Conservation (phyloP, 2,113 vertebrate species). For the Chaenocephalus aceratus region DNA sequence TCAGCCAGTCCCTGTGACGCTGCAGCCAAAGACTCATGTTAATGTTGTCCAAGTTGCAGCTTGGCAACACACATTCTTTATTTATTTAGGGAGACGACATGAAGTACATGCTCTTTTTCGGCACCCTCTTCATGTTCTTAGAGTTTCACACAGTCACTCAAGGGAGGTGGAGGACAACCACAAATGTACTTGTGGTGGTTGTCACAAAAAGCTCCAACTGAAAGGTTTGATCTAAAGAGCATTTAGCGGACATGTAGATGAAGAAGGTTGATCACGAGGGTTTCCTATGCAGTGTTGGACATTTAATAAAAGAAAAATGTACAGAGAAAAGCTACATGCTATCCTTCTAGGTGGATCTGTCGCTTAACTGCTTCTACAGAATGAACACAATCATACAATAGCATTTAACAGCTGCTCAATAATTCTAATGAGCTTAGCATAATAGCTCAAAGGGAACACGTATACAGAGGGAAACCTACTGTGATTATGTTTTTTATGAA, state of each 20-base stretch:
- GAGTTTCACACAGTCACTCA: constrained; percentile 24
- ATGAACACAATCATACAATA: constrained; percentile 27
- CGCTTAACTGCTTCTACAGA: constrained; percentile 10
- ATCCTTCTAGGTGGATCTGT: constrained; percentile 1
- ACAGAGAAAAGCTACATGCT: background rate
- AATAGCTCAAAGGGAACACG: background rate
- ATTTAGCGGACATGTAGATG: background rate
- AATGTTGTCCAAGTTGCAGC: constrained; percentile 60
- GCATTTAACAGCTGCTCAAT: constrained; percentile 32
- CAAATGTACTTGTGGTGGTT: background rate
- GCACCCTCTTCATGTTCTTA: background rate
- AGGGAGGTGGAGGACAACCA: constrained; percentile 11
- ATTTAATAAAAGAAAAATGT: no score
- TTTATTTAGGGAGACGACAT: constrained; percentile 48
- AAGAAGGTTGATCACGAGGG: background rate
- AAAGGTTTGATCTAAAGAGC: background rate
- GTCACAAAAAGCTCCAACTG: constrained; percentile 4
- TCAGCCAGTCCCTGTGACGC: constrained; percentile 60
- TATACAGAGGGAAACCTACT: background rate
- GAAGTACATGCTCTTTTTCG: constrained; percentile 40
- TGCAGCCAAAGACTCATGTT: constrained; percentile 65
- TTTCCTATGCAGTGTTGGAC: background rate
- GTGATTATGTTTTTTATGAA: background rate
- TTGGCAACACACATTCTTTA: constrained; percentile 56
- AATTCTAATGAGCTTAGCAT: constrained; percentile 34